A percentile compares a stretch with the other conserved stretches of the same genome.
phyloP scores from a whole-genome alignment of 92 coral and sea anemone species.

The Blastomussa wellsi region DNA sequence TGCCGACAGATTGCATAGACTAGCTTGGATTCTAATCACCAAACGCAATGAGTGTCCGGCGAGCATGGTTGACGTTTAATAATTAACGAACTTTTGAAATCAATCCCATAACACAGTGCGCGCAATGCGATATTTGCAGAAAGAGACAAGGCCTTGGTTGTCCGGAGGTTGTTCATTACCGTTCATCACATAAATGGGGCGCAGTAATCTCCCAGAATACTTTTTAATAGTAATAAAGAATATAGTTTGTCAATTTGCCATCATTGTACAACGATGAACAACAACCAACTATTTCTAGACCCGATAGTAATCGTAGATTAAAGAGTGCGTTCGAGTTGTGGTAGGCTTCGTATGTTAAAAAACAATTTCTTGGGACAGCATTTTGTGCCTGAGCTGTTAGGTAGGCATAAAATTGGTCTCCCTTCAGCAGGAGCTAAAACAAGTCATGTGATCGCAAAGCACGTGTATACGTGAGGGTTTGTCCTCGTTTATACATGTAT shows the following conservation, averaged over 20 bases:
- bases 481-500: no score
- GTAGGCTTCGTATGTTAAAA: no score
- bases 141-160: background rate
- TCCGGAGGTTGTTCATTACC: background rate
- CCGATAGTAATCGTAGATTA: no score
- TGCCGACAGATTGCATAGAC: background rate
- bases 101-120: slow-evolving; percentile 10
- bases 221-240: background rate
- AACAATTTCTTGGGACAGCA: no score
- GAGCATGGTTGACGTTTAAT: no score
- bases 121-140: background rate
- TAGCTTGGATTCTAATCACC: background rate
- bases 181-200: background rate
- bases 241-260: background rate
- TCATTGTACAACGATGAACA: slow-evolving; percentile 7
- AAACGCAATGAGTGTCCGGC: background rate
- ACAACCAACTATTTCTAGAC: background rate
- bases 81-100: no score
- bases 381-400: no score
- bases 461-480: no score
- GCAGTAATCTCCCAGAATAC: background rate
- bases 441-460: no score
- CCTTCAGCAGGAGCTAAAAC: no score
- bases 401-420: no score
- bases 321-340: no score